Percentiles rank a stretch among this genome's conserved stretches.
These are phyloP conservation scores for Caenorhabditis japonica DNA, from an alignment of 2,888 invertebrate genomes.

Conservation along the genomic window DNA sequence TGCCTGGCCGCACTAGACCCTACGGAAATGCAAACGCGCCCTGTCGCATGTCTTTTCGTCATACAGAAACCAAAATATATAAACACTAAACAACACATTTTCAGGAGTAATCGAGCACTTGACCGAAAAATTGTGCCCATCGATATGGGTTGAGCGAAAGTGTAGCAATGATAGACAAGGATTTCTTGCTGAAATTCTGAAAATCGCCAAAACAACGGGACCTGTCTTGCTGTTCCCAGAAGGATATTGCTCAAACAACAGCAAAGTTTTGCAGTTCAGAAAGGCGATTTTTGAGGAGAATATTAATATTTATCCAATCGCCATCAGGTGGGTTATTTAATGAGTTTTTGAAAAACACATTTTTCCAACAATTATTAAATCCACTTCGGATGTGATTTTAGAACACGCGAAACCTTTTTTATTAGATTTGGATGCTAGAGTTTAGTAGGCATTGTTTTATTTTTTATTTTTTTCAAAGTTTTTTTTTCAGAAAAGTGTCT, in stretches of 20 bases:
- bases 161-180: slow-evolving; percentile 62
- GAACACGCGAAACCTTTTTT: no score
- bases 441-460: no score
- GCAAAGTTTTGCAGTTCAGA: slow-evolving; percentile 63
- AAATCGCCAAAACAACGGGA: slow-evolving; percentile 63
- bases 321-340: slow-evolving; percentile 50
- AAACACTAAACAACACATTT: slow-evolving; percentile 8
- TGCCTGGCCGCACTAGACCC: no score
- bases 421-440: no score
- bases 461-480: no score
- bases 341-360: no score
- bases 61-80: no score
- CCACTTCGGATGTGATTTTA: no score
- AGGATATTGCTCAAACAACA: slow-evolving; percentile 70
- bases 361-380: no score
- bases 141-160: slow-evolving; percentile 70
- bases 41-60: no score
- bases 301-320: slow-evolving; percentile 63
- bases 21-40: no score
- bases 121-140: slow-evolving; percentile 66
- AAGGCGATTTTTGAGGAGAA: slow-evolving; percentile 64
- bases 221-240: slow-evolving; percentile 73
- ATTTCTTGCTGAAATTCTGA: slow-evolving; percentile 63
- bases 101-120: slow-evolving; percentile 66
- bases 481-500: no score